Evolutionary conservation across 2,888 invertebrate species (phyloP).

Genomic region (Pyrochroa serraticornis): DNA sequence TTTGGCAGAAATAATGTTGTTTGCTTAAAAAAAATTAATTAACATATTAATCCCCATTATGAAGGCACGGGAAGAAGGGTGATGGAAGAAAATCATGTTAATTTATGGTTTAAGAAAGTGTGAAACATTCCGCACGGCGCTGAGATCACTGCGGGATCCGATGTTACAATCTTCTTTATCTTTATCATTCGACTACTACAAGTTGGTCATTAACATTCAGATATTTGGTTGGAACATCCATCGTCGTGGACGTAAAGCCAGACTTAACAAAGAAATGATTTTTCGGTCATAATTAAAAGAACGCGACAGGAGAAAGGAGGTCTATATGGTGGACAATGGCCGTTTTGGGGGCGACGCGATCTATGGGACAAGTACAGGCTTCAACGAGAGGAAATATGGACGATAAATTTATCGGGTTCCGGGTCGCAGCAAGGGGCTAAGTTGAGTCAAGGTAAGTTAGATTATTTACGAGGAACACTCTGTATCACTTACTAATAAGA

Average conservation of each 20-base stretch:
- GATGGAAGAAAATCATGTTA: constrained; percentile 46
- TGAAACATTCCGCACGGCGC: constrained; percentile 54
- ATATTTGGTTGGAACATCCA: constrained; percentile 44
- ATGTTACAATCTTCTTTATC: constrained; percentile 57
- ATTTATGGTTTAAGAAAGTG: constrained; percentile 55
- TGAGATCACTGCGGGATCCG: constrained; percentile 52
- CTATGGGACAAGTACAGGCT: constrained; percentile 11
- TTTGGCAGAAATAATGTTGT: not conserved
- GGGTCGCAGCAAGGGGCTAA: no score
- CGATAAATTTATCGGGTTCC: constrained; percentile 3
- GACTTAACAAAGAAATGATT: constrained; percentile 3
- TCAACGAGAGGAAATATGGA: not conserved
- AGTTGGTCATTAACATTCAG: constrained; percentile 51
- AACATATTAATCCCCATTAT: constrained; percentile 43
- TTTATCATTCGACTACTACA: constrained; percentile 51
- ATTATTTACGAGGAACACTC: no score
- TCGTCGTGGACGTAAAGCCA: constrained; percentile 8
- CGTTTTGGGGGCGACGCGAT: constrained; percentile 10
- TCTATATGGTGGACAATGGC: constrained; percentile 7
- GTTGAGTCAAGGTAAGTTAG: no score
- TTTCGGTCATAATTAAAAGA: constrained; percentile 5
- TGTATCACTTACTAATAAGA: no score
- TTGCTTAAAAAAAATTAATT: constrained; percentile 33
- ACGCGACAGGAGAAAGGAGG: constrained; percentile 15
- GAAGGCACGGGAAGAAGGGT: constrained; percentile 31